Evolutionary conservation across 2,797 vertebrate species (phyloP).

Genomic region (Clarias fuscus): DNA sequence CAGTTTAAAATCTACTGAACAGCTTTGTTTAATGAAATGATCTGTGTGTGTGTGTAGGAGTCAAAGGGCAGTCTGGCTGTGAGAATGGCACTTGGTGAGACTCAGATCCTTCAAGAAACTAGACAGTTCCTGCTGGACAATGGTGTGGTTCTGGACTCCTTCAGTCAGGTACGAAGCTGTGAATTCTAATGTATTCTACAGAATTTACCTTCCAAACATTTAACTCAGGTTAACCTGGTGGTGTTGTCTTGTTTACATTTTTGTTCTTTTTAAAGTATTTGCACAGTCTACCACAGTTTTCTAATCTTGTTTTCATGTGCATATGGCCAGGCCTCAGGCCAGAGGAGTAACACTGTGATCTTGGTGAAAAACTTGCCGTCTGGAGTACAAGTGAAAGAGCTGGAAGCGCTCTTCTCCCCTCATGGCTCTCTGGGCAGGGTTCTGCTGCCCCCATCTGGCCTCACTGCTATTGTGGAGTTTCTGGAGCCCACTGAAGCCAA

Average conservation of each 20-base stretch:
- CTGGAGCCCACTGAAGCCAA: slow-evolving; percentile 91
- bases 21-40: background rate
- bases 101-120: slow-evolving; percentile 92
- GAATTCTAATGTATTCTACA: background rate
- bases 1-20: background rate
- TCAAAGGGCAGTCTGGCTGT: slow-evolving; percentile 90
- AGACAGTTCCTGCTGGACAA: slow-evolving; percentile 89
- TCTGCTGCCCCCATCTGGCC: slow-evolving; percentile 88
- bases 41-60: slow-evolving; percentile 74
- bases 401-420: slow-evolving; percentile 81
- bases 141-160: slow-evolving; percentile 88
- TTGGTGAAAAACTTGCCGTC: slow-evolving; percentile 93
- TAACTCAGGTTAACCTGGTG: background rate
- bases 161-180: slow-evolving; percentile 84
- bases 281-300: background rate
- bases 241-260: background rate
- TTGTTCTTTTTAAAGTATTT: background rate
- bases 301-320: background rate
- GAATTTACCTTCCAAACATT: background rate
- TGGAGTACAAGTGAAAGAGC: slow-evolving; percentile 69
- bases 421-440: slow-evolving; percentile 88
- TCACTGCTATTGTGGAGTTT: slow-evolving; percentile 92
- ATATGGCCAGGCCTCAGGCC: slow-evolving; percentile 77
- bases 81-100: slow-evolving; percentile 92
- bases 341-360: slow-evolving; percentile 86